phyloP scores from a whole-genome alignment of 2,113 vertebrate genomes.

The Phainopepla nitens region DNA sequence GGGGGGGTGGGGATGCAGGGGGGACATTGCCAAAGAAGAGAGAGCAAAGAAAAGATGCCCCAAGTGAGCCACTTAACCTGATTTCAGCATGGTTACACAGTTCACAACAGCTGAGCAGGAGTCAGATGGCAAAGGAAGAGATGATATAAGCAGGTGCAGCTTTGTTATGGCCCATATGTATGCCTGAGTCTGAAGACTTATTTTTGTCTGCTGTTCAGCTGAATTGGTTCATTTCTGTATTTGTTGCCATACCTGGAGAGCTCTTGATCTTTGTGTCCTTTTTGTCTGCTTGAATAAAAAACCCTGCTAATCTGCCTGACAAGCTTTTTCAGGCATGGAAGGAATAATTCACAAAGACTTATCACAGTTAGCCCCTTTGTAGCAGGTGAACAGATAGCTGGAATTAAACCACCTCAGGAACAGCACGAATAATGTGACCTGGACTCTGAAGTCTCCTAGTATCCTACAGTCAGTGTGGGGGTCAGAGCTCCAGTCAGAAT shows the following conservation, averaged over 20 bases:
- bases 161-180: not conserved
- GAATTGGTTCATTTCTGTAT: not conserved
- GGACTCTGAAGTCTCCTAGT: not conserved
- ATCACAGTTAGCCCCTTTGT: not conserved
- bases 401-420: not conserved
- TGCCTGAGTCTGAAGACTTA: not conserved
- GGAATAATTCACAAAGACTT: not conserved
- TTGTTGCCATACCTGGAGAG: not conserved
- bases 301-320: not conserved
- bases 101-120: not conserved
- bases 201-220: not conserved
- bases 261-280: constrained; percentile 1
- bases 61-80: not conserved
- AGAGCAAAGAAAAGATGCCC: not conserved
- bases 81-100: not conserved
- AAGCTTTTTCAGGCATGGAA: not conserved
- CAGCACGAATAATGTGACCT: not conserved
- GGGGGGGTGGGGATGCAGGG: not conserved
- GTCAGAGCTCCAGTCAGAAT: not conserved
- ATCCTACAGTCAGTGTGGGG: not conserved
- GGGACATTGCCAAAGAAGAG: not conserved
- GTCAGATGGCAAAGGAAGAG: not conserved
- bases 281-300: constrained; percentile 1
- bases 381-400: not conserved
- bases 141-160: not conserved